Base-by-base conservation (phyloP, 1,140 invertebrate species). In the Bombus impatiens region DNA sequence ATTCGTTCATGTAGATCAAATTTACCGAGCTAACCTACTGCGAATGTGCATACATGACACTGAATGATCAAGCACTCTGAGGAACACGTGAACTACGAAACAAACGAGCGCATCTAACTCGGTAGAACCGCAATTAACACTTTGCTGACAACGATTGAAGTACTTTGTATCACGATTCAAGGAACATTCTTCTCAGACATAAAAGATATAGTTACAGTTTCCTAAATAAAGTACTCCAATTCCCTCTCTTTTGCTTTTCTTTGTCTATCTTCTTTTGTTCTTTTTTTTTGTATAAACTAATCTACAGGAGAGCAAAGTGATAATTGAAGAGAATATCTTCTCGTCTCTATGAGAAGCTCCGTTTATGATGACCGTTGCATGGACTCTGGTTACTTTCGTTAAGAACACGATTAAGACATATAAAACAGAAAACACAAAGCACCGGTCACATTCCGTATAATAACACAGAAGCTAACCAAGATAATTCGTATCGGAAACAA, bases 1-100 rank as follows among this genome's bases (percentile, higher is more conserved):
- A 90, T 53, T 72, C 59, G 18, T 83, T 87, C 72, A 90, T 81
- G 76, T 86, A 90, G 62, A 78, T 78, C 74, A 22, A 40, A 72
- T 76, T 44, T 47, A 79, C 44, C 22, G 35, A 28, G 65, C 74
- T 65, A 68, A 40, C 22, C 53, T 86, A 62, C 28, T 79, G 82
- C 78, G 59, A 59, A 70, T 87, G 81, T 90, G 90, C 88, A 88
- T 74, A 88, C 80, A 83, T 87, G 80, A 90, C 87, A 91, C 79
- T 83, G 87, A 90, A 82, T 88, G 84, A 90, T 67, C 81, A 90
- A 74, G 89, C 89, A 90, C 47, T 88, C 84, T 88, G 79, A 87
- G 75, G 72, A 83, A 88, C 85, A 90, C 89, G 87, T 79, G 78
- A 88, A 86, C 86, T 86, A 86, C 75, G 78, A 68, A 40, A 74